These are phyloP conservation scores for Trinectes maculatus DNA, from an alignment of 2,113 vertebrate species.

Conservation along the genomic window DNA sequence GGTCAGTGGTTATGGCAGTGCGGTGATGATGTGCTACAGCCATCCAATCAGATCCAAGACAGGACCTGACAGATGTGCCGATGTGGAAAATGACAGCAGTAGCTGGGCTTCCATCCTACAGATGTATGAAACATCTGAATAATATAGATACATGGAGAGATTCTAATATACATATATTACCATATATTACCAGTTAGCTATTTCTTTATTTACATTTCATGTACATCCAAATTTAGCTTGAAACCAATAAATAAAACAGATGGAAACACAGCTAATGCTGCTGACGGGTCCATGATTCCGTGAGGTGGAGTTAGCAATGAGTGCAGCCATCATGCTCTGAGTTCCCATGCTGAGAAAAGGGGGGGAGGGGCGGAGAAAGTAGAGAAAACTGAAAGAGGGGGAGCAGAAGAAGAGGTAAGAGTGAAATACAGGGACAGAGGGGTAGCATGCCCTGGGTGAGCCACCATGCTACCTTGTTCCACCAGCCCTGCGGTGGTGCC, in stretches of 20 bases:
- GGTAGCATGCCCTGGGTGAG: constrained; percentile 72
- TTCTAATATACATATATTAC: no score
- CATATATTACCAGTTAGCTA: no score
- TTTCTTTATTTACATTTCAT: no score
- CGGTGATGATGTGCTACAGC: constrained; percentile 12
- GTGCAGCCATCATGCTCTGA: constrained; percentile 68
- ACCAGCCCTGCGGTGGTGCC: constrained; percentile 90
- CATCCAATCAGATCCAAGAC: constrained; percentile 22
- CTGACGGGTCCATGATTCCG: constrained; percentile 7
- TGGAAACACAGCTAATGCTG: constrained; percentile 52
- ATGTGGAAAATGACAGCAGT: constrained; percentile 24
- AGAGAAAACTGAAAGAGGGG: constrained; percentile 1
- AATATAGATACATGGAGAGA: no score
- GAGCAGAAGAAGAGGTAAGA: constrained; percentile 18
- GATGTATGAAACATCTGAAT: background rate
- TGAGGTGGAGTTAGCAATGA: background rate
- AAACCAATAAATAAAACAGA: no score
- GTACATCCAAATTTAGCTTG: no score
- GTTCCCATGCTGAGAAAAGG: constrained; percentile 61
- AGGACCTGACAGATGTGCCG: constrained; percentile 30
- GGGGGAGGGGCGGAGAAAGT: background rate
- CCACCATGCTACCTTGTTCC: constrained; percentile 94
- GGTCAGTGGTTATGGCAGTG: constrained; percentile 9
- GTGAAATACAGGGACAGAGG: constrained; percentile 11
- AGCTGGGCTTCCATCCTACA: constrained; percentile 39